Conservation (phyloP, 1,140 invertebrate genomes). For the Lepidotrigona ventralis region DNA sequence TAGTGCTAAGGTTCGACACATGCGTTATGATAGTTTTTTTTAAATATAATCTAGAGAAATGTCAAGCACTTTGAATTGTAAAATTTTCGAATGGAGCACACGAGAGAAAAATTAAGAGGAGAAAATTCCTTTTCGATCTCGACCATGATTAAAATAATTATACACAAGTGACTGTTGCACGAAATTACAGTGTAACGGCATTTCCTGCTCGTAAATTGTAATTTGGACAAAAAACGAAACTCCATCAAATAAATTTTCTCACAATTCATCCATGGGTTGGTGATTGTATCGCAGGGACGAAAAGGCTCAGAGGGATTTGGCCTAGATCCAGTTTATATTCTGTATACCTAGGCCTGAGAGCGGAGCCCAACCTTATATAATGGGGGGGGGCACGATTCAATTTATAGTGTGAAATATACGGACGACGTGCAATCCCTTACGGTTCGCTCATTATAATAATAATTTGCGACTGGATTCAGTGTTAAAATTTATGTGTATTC, state of each 20-base stretch:
- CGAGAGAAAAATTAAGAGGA: neutral
- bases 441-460: constrained; percentile 41
- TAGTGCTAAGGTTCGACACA: neutral
- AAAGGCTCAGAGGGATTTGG: constrained; percentile 51
- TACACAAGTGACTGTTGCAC: neutral
- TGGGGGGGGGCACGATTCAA: constrained; percentile 37
- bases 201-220: constrained; percentile 44
- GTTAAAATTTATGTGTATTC: constrained; percentile 10
- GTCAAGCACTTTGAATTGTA: neutral
- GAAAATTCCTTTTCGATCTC: too few species aligned
- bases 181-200: constrained; percentile 18
- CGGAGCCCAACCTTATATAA: constrained; percentile 28
- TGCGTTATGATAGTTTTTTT: too few species aligned
- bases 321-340: constrained; percentile 65
- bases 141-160: neutral
- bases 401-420: constrained; percentile 49
- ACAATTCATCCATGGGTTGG: constrained; percentile 32
- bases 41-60: neutral
- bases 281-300: constrained; percentile 35
- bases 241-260: constrained; percentile 48
- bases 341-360: constrained; percentile 54
- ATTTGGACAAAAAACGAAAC: constrained; percentile 40
- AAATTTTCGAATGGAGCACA: neutral
- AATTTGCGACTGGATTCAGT: constrained; percentile 26
- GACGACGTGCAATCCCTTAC: constrained; percentile 41